Base-by-base conservation (phyloP, 2,888 invertebrate species). In the Drosophila anomalata region DNA sequence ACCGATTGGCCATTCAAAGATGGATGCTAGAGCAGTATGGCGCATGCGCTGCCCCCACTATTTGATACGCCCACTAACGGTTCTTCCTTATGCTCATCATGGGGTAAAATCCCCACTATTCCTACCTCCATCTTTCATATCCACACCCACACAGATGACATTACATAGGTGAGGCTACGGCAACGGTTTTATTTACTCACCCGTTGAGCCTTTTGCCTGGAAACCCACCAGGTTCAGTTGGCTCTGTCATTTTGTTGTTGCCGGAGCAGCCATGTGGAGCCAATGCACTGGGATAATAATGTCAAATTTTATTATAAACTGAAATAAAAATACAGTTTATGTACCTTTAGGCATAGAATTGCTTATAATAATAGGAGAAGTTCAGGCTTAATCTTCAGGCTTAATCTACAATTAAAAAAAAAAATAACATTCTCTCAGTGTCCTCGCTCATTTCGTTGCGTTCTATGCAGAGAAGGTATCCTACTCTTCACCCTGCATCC, bases 361-460 rank as follows among this genome's bases (percentile, higher is more conserved):
- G 14, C 14, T 14, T 14, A 14, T 14, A 14, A 14, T 14, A 14
- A 14, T 14, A 14, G 14, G 14, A 14, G 14, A 14, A 14, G 14
- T 14, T 14, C 14, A 14, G 14, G 14, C 14, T 14, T 14, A 14
- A 14, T 14, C 14, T 14, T 14, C 14, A 14, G 14, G 14, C 14
- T 14, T 14, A 14, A 14, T 14, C 14, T 14, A 14, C 14, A 14
- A 14, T 14, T 14, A 14, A 14, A 14, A 14, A 9, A 9, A 2
- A 29, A 29, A 29, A 29, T 9, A 29, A 9, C 9, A 9, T 61
- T 61, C 22, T 50, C 9, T 11, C 41, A 48, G 61, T 62, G 61
- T 89, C 77, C 82, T 89, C 88, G 89, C 78, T 88, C 88, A 87
- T 87, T 88, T 88, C 59, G 86, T 87, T 82, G 73, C 69, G 69